These are phyloP conservation scores for Phrixothrix hirtus DNA, from an alignment of 2,888 invertebrate genomes.

Conservation along the genomic window DNA sequence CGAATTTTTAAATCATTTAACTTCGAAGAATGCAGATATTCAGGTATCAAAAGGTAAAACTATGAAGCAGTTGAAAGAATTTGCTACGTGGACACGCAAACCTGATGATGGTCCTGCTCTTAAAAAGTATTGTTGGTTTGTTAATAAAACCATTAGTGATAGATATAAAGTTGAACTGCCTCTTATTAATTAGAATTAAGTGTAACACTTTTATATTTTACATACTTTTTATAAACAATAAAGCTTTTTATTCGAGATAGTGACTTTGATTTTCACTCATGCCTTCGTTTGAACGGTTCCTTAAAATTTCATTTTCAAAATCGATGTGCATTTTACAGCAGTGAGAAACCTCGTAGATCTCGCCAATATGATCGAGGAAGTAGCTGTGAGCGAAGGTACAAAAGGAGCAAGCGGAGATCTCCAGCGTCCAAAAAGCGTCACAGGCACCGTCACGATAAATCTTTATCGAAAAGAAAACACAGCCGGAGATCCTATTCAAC, in stretches of 20 bases:
- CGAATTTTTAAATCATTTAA: constrained; percentile 66
- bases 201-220: constrained; percentile 46
- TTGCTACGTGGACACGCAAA: constrained; percentile 64
- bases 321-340: constrained; percentile 62
- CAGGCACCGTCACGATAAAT: constrained; percentile 66
- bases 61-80: constrained; percentile 61
- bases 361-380: constrained; percentile 72
- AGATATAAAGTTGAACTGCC: constrained; percentile 59
- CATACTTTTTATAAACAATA: not conserved
- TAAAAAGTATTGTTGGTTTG: constrained; percentile 69
- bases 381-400: constrained; percentile 80
- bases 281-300: no score
- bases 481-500: constrained; percentile 58
- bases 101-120: constrained; percentile 60
- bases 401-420: constrained; percentile 82
- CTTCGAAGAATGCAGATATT: constrained; percentile 50
- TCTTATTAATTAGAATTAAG: constrained; percentile 56
- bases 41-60: constrained; percentile 57
- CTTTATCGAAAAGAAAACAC: constrained; percentile 49
- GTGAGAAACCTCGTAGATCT: constrained; percentile 63
- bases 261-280: no score
- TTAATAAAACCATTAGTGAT: constrained; percentile 60
- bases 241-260: no score
- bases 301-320: no score
- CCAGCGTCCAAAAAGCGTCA: constrained; percentile 78